Evolutionary conservation across 2,797 vertebrate genomes (phyloP), one percentile per base, ranked within the genome.

Genomic region (Enoplosus armatus): DNA sequence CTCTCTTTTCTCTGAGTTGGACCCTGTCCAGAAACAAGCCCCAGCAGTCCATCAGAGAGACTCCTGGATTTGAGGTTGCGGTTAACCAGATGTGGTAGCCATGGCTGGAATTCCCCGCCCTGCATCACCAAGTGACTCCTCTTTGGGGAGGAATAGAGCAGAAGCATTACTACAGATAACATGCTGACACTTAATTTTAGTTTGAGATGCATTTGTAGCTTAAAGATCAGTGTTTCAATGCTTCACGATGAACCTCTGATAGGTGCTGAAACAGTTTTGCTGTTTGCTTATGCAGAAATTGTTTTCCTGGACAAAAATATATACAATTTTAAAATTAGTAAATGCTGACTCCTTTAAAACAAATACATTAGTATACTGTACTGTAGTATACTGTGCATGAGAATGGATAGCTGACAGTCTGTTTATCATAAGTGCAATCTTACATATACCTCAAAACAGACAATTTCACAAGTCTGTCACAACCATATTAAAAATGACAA

Each of bases 21-120:
- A 74, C 39, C 81, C 82, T 73, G 75, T 76, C 79, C 82, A 87
- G 85, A 90, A 89, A 92, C 83, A 90, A 90, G 77, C 87, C 69
- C 39, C 15, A 7, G 2, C 69, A 43, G 22, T 64, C 62, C 24
- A 6, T 27, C 5, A 55, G 27, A 58, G 45, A 76, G 4, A 75
- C 63, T 45, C 14, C 58, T 43, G 61, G 10, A 54, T 48, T 16
- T 26, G 39, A 64, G n/a, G 47, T 39, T 70, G 39, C 43, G 75
- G 63, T 80, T 64, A 70, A 77, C 39, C 27, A n/a, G 15, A 80
- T 26, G 50, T 37, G 37, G 51, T 22, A 15, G 31, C n/a, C 45
- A 24, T 24, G 14, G 54, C 61, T 69, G 27, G 58, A 75, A 20
- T 58, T 71, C 31, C 8, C 35, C 31, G 31, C 11, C 45, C 63